A percentile compares a stretch with the other conserved stretches of the same genome.
phyloP scores from a whole-genome alignment of 1,140 invertebrate species.

The Anastrepha obliqua region DNA sequence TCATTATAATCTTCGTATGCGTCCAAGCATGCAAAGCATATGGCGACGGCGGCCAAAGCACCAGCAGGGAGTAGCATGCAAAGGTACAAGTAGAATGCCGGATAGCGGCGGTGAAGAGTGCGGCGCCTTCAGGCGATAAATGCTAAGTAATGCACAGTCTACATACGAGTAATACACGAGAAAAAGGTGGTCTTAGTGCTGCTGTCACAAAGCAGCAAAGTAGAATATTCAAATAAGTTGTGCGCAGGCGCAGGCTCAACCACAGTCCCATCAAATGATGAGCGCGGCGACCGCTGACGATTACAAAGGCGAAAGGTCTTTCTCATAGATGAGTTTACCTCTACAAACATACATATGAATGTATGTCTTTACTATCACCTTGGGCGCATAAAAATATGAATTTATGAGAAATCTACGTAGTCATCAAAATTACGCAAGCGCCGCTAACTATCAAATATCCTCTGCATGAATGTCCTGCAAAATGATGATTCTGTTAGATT shows the following conservation, averaged over 20 bases:
- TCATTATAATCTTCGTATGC: conserved; percentile 56
- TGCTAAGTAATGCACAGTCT: conserved; percentile 18
- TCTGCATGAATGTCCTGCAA: conserved; percentile 32
- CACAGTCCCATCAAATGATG: conserved; percentile 7
- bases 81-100: background rate
- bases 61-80: background rate
- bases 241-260: background rate
- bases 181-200: background rate
- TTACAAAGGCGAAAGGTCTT: conserved; percentile 37
- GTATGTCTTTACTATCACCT: background rate
- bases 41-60: background rate
- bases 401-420: conserved; percentile 31
- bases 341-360: background rate
- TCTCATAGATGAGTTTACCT: background rate
- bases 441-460: conserved; percentile 19
- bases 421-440: background rate
- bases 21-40: conserved; percentile 52
- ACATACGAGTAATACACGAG: background rate
- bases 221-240: conserved; percentile 29
- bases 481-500: conserved; percentile 44
- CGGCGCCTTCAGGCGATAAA: background rate
- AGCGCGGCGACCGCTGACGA: background rate
- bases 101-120: background rate
- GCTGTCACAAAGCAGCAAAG: background rate
- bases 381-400: conserved; percentile 35